phyloP scores from a whole-genome alignment of 1,140 invertebrate species.

The Scaptodrosophila lebanonensis region DNA sequence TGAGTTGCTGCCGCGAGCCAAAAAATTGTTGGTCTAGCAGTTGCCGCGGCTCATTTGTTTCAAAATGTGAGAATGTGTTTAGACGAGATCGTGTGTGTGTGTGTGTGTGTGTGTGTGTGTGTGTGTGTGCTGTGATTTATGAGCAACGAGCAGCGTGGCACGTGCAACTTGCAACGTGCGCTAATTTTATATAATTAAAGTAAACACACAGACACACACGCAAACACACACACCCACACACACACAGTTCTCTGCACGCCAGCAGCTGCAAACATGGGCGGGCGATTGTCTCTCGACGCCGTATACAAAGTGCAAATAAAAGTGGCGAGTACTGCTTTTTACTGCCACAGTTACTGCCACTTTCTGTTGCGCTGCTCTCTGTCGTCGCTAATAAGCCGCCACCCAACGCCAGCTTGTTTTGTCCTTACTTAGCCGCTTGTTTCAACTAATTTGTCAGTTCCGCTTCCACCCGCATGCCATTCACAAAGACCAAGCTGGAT shows the following conservation, averaged over 20 bases:
- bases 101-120: no score
- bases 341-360: no score
- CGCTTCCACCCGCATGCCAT: conserved; percentile 53
- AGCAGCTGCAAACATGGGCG: conserved; percentile 42
- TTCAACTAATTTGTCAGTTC: conserved; percentile 71
- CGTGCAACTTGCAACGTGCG: conserved; percentile 70
- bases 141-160: conserved; percentile 39
- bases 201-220: conserved; percentile 58
- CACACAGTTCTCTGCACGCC: not conserved
- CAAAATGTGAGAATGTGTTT: no score
- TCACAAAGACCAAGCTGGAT: conserved; percentile 12
- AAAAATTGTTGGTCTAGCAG: conserved; percentile 56
- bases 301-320: no score
- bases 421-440: conserved; percentile 69
- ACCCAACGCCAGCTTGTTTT: conserved; percentile 22
- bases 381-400: conserved; percentile 64
- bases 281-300: conserved; percentile 33
- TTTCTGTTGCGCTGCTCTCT: conserved; percentile 43
- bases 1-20: conserved; percentile 42
- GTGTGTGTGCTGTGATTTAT: no score
- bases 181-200: conserved; percentile 74
- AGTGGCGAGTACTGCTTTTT: no score
- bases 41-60: conserved; percentile 36
- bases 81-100: no score
- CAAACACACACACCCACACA: conserved; percentile 37